Evolutionary conservation across 1,140 invertebrate genomes (phyloP).

Genomic region (Pteromalus puparum): DNA sequence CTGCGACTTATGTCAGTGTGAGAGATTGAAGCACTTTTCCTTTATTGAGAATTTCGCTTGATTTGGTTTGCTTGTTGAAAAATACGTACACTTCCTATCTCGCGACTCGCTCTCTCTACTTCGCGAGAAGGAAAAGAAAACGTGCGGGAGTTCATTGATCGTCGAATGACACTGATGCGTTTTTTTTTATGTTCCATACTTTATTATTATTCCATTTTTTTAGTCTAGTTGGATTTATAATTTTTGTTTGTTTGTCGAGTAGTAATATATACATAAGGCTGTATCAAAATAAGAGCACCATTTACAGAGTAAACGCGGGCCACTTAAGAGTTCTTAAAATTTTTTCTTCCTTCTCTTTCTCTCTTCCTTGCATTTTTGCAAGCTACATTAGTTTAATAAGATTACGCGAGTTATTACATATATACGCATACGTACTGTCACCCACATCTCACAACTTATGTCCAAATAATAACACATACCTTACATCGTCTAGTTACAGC

Average conservation of each 20-base stretch:
- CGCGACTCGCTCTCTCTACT: no score
- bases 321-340: slow-evolving; percentile 39
- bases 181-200: slow-evolving; percentile 10
- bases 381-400: slow-evolving; percentile 35
- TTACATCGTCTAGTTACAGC: slow-evolving; percentile 33
- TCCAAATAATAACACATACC: slow-evolving; percentile 43
- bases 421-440: slow-evolving; percentile 32
- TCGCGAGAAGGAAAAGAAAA: not conserved
- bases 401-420: slow-evolving; percentile 38
- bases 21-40: not conserved
- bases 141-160: not conserved
- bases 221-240: slow-evolving; percentile 44
- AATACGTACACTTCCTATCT: not conserved
- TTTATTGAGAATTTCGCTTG: not conserved
- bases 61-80: not conserved
- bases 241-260: slow-evolving; percentile 31
- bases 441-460: slow-evolving; percentile 25
- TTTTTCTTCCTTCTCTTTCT: not conserved
- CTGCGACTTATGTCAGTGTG: not conserved
- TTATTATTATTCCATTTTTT: slow-evolving; percentile 13
- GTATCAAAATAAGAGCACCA: slow-evolving; percentile 53
- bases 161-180: not conserved
- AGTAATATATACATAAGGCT: slow-evolving; percentile 54
- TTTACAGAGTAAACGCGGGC: slow-evolving; percentile 43
- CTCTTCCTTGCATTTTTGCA: slow-evolving; percentile 13